phyloP scores from a whole-genome alignment of 37 sponge, comb jelly and placozoan genomes.

The Diacarnus erythraeanus region DNA sequence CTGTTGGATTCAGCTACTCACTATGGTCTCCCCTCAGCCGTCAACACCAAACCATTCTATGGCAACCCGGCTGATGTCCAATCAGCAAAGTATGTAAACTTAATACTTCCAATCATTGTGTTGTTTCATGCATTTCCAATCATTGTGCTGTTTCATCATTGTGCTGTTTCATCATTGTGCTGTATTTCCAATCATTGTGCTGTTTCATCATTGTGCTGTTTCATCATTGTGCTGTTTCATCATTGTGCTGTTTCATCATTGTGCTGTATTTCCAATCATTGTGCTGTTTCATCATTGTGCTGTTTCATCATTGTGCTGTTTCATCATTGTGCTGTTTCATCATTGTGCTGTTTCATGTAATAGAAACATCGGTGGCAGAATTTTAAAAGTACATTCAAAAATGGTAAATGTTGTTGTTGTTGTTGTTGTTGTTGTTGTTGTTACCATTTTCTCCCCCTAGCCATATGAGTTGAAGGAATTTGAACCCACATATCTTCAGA shows the following conservation, averaged over 20 bases:
- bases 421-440: not conserved
- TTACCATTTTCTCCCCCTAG: slow-evolving; percentile 6
- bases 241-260: too few relatives aligned
- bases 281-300: too few relatives aligned
- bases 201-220: too few relatives aligned
- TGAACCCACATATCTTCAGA: slow-evolving; percentile 12
- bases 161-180: too few relatives aligned
- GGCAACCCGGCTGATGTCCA: slow-evolving; percentile 64
- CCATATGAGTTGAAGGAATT: slow-evolving; percentile 45
- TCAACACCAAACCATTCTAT: slow-evolving; percentile 37
- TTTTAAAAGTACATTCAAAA: not conserved
- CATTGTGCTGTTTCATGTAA: too few relatives aligned
- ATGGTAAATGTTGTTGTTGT: not conserved
- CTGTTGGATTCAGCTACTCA: not conserved
- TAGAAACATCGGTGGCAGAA: not conserved
- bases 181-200: too few relatives aligned
- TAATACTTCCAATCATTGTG: not conserved
- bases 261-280: too few relatives aligned
- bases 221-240: too few relatives aligned
- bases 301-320: too few relatives aligned
- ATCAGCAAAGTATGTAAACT: slow-evolving; percentile 40
- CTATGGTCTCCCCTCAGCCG: slow-evolving; percentile 31
- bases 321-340: too few relatives aligned
- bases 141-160: too few relatives aligned
- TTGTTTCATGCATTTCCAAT: too few relatives aligned